Base-by-base conservation (phyloP, 2,797 vertebrate species). In the Cynopterus sphinx region DNA sequence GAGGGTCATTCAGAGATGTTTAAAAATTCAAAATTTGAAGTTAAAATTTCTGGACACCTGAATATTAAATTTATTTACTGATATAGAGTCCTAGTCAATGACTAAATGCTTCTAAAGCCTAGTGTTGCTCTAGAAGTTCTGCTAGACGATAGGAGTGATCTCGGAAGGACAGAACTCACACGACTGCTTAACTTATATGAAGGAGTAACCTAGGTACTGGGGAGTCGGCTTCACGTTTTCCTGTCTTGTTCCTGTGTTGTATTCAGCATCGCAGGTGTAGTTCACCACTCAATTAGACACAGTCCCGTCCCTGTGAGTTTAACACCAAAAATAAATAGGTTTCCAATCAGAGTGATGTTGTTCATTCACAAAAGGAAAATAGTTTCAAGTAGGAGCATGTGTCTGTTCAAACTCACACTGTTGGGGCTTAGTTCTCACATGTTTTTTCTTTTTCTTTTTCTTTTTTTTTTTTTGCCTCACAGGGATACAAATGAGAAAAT, bases 281-380 rank as follows among this genome's bases (percentile, higher is more conserved):
- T 51, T 93, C 51, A 70, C 33, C 21, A 78, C 28, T 94, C 73
- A 82, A 5, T 94, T 96, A 92, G 78, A 90, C 63, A 83, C 0
- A 5, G 87, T 78, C 43, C 51, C 77, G 91, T 24, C 55, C 10
- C 13, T 41, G 9, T 78, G 43, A 65, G 17, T 78, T 91, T 86
- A 73, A 84, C 57, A 33, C 63, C 84, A 84, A 95, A 96, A 95
- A 85, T 71, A 87, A 95, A 41, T 90, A 49, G 70, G 12, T 59
- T 96, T 93, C 71, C 57, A 90, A 87, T 95, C 67, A 94, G 36
- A 74, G 28, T 63, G 67, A 26, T 91, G 49, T 24, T 82, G 24
- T 94, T 96, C 82, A 74, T 95, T 94, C 85, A 95, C 74, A 95
- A 96, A 96, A 88, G 73, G 81, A 95, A 96, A 96, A 73, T 67